Base-by-base conservation (phyloP, 2,888 invertebrate genomes). In the Hanleya hanleyi region DNA sequence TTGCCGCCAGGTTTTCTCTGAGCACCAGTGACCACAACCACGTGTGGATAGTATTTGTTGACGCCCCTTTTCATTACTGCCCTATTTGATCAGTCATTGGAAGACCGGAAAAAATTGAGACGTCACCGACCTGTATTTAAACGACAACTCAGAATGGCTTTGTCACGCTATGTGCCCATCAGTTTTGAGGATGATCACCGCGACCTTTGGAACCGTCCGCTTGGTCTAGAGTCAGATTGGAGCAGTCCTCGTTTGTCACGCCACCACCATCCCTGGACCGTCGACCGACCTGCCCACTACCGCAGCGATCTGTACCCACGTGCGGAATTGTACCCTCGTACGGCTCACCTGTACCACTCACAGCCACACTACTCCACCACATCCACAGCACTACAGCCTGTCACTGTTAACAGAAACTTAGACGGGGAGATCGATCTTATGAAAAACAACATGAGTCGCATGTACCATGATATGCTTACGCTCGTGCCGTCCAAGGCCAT, bases 401-500 rank as follows among this genome's bases (percentile, higher is more conserved):
- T 22, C 2, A 22, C n/a, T 3, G 3, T 18, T 26, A 36, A 3
- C 4, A 33, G 38, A 1, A n/a, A 67, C n/a, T 67, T 47, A 18
- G 47, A 67, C 47, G 9, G 29, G 4, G 47, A 67, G 26, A 5
- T 47, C 3, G 3, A 32, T 4, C 35, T 18, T 15, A 18, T 82
- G 79, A 77, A 75, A 35, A 71, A 71, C n/a, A 78, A 80, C 38
- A 80, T 79, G 79, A 41, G 51, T 36, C 66, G 64, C 51, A 80
- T 78, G 80, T 75, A 79, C 69, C 71, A 72, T 5, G 71, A 73
- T 47, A 79, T 79, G 81, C 73, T 74, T 22, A 15, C 38, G 22
- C 22, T 47, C 22, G 47, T 47, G 41, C 67, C 38, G 41, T 2
- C 29, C 1, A 41, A 38, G 38, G 32, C 32, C 32, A 18, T 38